Evolutionary conservation across 2,888 invertebrate species (phyloP).

Genomic region (Myathropa florea): DNA sequence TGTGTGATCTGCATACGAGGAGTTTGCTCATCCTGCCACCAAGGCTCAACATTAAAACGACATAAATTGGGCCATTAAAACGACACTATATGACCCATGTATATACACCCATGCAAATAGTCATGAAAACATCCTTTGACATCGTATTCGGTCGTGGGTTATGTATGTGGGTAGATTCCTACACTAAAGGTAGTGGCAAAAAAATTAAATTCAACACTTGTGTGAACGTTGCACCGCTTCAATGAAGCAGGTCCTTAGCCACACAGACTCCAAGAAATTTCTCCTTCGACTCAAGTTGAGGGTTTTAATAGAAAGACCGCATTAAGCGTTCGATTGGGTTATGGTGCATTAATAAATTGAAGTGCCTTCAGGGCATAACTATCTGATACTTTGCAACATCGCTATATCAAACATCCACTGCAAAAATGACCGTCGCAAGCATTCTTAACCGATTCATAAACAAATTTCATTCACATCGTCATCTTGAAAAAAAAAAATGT

Average conservation of each 20-base stretch:
- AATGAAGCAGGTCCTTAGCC: slow-evolving; percentile 50
- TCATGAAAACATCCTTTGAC: slow-evolving; percentile 13
- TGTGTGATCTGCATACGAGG: neutral
- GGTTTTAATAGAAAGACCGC: slow-evolving; percentile 22
- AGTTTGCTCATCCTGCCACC: neutral
- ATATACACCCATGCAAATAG: slow-evolving; percentile 15
- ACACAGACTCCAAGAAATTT: slow-evolving; percentile 25
- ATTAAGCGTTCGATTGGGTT: slow-evolving; percentile 29
- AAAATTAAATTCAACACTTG: slow-evolving; percentile 36
- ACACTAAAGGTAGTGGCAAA: slow-evolving; percentile 18
- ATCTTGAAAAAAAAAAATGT: neutral
- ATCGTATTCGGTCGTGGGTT: slow-evolving; percentile 16
- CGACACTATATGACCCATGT: slow-evolving; percentile 16
- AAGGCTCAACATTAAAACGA: slow-evolving; percentile 11
- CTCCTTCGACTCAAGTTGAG: slow-evolving; percentile 28
- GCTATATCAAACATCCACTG: neutral
- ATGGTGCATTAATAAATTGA: slow-evolving; percentile 56
- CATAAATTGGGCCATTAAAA: slow-evolving; percentile 28
- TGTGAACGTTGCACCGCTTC: slow-evolving; percentile 57
- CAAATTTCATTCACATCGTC: neutral
- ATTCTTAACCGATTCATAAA: neutral
- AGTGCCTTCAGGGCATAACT: slow-evolving; percentile 15
- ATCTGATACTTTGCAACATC: slow-evolving; percentile 32
- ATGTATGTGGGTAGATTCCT: slow-evolving; percentile 42
- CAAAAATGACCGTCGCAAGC: neutral